Conservation (phyloP, 2,113 vertebrate genomes). For the Pagrus major region DNA sequence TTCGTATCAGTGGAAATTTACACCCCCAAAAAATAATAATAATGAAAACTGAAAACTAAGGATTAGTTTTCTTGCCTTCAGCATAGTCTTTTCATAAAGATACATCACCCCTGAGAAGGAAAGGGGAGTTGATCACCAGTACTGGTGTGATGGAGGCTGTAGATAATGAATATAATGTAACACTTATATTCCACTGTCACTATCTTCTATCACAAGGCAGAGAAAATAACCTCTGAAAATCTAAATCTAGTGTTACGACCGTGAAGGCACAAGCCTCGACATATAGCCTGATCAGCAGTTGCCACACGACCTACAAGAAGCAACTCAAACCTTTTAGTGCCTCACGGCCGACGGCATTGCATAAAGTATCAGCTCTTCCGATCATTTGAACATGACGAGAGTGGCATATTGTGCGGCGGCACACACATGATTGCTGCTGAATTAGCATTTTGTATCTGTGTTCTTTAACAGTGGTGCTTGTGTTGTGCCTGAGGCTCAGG, state of each 20-base stretch:
- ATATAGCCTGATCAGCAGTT: conserved; percentile 37
- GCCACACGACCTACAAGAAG: neutral
- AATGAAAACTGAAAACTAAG: too few relatives aligned
- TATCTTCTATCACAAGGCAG: conserved; percentile 32
- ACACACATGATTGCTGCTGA: conserved; percentile 34
- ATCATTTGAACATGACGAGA: conserved; percentile 9
- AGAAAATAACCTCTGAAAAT: neutral
- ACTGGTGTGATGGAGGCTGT: neutral
- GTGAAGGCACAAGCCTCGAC: neutral
- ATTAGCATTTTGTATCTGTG: neutral
- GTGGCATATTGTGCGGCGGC: conserved; percentile 20
- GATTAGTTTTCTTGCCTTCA: neutral
- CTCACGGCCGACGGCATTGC: neutral
- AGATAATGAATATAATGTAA: neutral
- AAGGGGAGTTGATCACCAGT: neutral
- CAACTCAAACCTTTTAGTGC: conserved; percentile 41
- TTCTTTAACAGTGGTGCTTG: conserved; percentile 3
- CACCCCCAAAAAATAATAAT: too few relatives aligned
- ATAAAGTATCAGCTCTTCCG: conserved; percentile 14
- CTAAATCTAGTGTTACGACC: neutral
- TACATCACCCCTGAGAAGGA: neutral
- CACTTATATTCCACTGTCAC: too few relatives aligned
- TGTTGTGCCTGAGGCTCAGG: conserved; percentile 17
- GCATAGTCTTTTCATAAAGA: neutral
- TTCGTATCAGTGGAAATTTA: too few relatives aligned